Conservation (phyloP, 1,140 invertebrate genomes). For the Ostrea denselamellosa region DNA sequence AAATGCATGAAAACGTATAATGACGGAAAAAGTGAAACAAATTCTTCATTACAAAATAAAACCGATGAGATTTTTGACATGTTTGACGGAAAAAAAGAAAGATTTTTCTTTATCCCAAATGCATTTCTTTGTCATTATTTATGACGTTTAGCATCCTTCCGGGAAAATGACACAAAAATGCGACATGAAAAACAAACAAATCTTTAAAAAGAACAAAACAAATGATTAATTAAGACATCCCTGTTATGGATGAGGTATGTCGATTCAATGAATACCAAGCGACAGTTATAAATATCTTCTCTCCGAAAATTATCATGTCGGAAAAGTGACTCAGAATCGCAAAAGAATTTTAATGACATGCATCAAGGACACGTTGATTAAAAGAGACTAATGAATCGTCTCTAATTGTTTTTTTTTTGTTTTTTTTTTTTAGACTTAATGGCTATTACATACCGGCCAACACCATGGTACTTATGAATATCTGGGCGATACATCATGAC, state of each 20-base stretch:
- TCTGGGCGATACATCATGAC: constrained; percentile 91
- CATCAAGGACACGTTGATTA: constrained; percentile 20
- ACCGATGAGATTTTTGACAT: background rate
- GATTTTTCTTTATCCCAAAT: background rate
- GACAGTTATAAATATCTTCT: constrained; percentile 1
- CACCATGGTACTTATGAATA: constrained; percentile 86
- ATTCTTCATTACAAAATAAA: constrained; percentile 1
- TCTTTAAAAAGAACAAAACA: background rate
- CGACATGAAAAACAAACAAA: background rate
- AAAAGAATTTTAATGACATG: constrained; percentile 26
- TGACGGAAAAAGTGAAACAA: background rate
- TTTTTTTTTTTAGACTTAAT: constrained; percentile 45
- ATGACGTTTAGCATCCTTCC: constrained; percentile 16
- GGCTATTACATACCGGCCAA: constrained; percentile 72
- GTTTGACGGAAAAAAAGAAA: background rate
- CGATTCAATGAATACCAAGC: background rate
- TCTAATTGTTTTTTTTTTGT: background rate
- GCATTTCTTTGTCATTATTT: background rate
- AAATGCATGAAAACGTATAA: background rate
- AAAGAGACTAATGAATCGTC: background rate
- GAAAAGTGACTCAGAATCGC: constrained; percentile 35
- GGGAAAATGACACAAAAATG: background rate
- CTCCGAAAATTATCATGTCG: constrained; percentile 27
- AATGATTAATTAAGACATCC: constrained; percentile 28
- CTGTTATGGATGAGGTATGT: background rate